These are phyloP conservation scores for Macrophya alboannulata DNA, from an alignment of 2,888 invertebrate genomes.

Conservation along the genomic window DNA sequence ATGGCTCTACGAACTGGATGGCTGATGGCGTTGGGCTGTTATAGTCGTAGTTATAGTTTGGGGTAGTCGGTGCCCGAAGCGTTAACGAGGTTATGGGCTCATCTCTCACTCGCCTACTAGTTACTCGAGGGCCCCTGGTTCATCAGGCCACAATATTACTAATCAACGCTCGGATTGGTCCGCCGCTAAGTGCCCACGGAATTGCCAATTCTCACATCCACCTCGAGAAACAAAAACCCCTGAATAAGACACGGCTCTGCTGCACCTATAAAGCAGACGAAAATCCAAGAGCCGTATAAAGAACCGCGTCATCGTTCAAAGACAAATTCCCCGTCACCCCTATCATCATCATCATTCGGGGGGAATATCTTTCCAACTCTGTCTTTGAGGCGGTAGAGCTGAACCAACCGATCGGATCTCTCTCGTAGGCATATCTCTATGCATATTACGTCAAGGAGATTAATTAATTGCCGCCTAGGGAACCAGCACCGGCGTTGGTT, in stretches of 20 bases:
- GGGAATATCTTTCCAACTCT: neutral
- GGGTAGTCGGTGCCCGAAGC: slow-evolving; percentile 72
- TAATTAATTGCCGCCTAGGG: slow-evolving; percentile 77
- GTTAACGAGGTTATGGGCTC: slow-evolving; percentile 78
- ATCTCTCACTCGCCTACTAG: slow-evolving; percentile 75
- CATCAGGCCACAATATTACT: slow-evolving; percentile 79
- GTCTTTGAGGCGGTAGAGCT: neutral
- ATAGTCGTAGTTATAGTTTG: slow-evolving; percentile 63
- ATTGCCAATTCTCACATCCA: slow-evolving; percentile 75
- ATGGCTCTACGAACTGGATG: slow-evolving; percentile 56
- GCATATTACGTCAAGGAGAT: slow-evolving; percentile 49
- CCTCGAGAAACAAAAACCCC: neutral
- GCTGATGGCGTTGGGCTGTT: slow-evolving; percentile 61
- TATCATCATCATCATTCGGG: too few species aligned
- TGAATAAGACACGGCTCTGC: neutral
- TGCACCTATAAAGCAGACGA: neutral
- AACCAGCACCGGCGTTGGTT: slow-evolving; percentile 70
- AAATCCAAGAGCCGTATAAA: neutral
- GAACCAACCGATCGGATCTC: slow-evolving; percentile 47
- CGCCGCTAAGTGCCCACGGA: slow-evolving; percentile 73
- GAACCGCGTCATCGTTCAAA: too few species aligned
- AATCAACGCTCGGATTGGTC: slow-evolving; percentile 76
- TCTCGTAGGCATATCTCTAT: slow-evolving; percentile 47
- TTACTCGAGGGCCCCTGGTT: slow-evolving; percentile 70
- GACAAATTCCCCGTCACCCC: too few species aligned